These are phyloP conservation scores for Equus przewalskii DNA, from an alignment of 2,113 vertebrate species.

Conservation along the genomic window DNA sequence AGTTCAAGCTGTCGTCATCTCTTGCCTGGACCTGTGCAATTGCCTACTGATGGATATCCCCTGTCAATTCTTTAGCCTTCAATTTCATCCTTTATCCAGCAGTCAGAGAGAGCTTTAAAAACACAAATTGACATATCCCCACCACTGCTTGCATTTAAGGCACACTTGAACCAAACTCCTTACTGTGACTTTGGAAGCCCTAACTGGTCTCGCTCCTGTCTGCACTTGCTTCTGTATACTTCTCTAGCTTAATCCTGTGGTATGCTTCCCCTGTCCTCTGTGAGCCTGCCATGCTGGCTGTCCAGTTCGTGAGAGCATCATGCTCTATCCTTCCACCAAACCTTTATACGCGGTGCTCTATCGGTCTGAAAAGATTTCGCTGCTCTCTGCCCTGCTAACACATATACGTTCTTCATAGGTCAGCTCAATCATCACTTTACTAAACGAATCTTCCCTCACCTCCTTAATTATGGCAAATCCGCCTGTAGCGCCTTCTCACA, in stretches of 20 bases:
- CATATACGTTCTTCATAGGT: neutral
- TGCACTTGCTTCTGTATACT: neutral
- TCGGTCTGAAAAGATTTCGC: neutral
- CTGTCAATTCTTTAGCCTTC: neutral
- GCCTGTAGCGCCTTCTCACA: neutral
- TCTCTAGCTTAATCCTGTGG: neutral
- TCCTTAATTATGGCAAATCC: neutral
- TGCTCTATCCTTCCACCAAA: neutral
- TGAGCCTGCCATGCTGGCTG: neutral
- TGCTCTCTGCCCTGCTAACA: neutral
- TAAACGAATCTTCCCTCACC: neutral
- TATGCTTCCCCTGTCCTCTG: neutral
- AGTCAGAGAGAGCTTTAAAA: constrained; percentile 15
- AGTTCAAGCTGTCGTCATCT: neutral
- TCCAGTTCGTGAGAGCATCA: neutral
- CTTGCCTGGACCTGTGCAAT: neutral
- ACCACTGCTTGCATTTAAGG: neutral
- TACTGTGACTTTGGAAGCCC: neutral
- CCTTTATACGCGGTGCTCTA: neutral
- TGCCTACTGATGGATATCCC: neutral
- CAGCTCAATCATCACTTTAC: neutral
- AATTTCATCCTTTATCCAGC: neutral
- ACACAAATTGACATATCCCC: neutral
- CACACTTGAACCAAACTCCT: neutral
- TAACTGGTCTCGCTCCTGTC: neutral